Evolutionary conservation across 2,888 invertebrate species (phyloP), one percentile per base, ranked within the genome.

Genomic region (Protophormia terraenovae): DNA sequence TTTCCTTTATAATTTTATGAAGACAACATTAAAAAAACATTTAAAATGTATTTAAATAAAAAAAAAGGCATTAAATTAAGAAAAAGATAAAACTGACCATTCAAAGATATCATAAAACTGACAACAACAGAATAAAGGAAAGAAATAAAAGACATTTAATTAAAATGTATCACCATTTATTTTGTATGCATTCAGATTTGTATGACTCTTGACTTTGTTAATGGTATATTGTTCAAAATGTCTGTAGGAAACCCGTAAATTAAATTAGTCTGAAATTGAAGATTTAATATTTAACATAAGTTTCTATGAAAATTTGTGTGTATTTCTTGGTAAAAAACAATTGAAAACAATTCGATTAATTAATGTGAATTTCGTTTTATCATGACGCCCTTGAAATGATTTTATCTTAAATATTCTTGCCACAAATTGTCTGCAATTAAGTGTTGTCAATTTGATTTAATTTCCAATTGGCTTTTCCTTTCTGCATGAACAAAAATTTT

Each of bases 131-230:
- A 45, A 29, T 7, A 12, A 22, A 38, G 14, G n/a, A 47, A 47
- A 66, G 45, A 66, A 66, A 66, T 12, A 38, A 62, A 62, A 66
- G 45, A 29, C 10, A 47, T 66, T 66, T 66, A 66, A 47, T 66
- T 66, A 66, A 66, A 66, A 27, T 66, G 29, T 47, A 16, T 45
- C 45, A 12, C 45, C 29, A 66, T 66, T 45, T 41, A 41, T 41
- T 64, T 14, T 14, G 19, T 35, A 35, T 60, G n/a, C 19, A 38
- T 53, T 58, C 2, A 16, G n/a, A 27, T 58, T 58, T 12, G n/a
- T 16, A 3, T 58, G 58, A 29, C 58, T 58, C 10, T 58, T 29
- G 10, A 29, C 29, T 58, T 58, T 10, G 58, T 16, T 29, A 58
- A 29, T 58, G n/a, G n/a, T 16, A 32, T 29, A 29, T 27, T 29